These are phyloP conservation scores for Monoplex corrugatus DNA, from an alignment of 2,888 invertebrate species.

Conservation along the genomic window DNA sequence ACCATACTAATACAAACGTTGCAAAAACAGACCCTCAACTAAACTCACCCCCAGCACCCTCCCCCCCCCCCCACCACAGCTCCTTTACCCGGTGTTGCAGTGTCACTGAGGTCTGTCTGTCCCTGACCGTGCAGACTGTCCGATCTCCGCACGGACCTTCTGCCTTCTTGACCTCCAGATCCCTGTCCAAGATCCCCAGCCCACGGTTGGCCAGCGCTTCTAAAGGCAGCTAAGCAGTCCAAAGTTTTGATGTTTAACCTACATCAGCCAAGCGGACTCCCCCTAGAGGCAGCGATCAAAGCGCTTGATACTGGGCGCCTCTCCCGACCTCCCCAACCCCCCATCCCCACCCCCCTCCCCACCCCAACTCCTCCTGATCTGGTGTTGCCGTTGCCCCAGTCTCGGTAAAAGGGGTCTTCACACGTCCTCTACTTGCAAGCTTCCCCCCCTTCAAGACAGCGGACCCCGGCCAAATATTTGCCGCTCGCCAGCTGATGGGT, in stretches of 20 bases:
- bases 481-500: conserved; percentile 30
- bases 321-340: neutral
- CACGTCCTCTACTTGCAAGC: neutral
- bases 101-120: neutral
- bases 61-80: no score
- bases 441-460: no score
- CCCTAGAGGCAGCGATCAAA: conserved; percentile 24
- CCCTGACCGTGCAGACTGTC: neutral
- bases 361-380: no score
- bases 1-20: neutral
- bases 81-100: neutral
- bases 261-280: neutral
- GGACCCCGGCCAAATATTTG: conserved; percentile 47
- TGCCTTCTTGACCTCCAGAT: neutral
- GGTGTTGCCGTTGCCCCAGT: no score
- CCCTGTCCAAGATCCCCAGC: neutral
- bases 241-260: conserved; percentile 40
- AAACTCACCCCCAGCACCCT: neutral
- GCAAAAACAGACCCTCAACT: neutral
- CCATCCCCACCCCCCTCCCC: no score
- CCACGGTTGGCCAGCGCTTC: conserved; percentile 24
- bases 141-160: neutral
- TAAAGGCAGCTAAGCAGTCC: conserved; percentile 27
- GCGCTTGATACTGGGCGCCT: conserved; percentile 12
- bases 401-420: neutral